A percentile compares a stretch with the other conserved stretches of the same genome.
These are phyloP conservation scores for Drosophila mauritiana DNA, from an alignment of 1,140 invertebrate genomes.

Conservation along the genomic window DNA sequence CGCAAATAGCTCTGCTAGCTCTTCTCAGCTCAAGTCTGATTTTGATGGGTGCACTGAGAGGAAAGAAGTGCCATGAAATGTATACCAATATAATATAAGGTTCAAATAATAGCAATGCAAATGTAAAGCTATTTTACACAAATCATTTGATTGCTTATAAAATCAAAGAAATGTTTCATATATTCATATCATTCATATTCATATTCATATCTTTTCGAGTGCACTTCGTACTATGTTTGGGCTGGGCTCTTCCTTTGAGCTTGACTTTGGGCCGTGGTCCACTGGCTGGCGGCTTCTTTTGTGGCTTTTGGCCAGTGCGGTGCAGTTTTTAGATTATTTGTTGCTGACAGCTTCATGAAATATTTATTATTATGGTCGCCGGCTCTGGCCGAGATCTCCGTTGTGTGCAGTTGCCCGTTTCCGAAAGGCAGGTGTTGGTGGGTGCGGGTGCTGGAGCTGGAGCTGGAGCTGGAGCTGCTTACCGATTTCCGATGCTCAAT, in stretches of 20 bases:
- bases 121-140: no score
- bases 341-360: slow-evolving; percentile 83
- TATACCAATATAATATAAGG: background rate
- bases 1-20: slow-evolving; percentile 27
- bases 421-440: slow-evolving; percentile 50
- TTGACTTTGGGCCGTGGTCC: slow-evolving; percentile 44
- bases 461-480: slow-evolving; percentile 46
- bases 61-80: background rate
- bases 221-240: slow-evolving; percentile 25
- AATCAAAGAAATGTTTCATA: no score
- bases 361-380: slow-evolving; percentile 79
- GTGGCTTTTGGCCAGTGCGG: slow-evolving; percentile 70
- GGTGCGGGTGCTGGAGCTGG: slow-evolving; percentile 44
- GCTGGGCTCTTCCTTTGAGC: slow-evolving; percentile 35
- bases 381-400: slow-evolving; percentile 30
- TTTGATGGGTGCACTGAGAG: slow-evolving; percentile 33
- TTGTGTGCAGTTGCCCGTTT: slow-evolving; percentile 5
- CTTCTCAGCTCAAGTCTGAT: slow-evolving; percentile 36
- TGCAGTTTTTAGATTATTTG: slow-evolving; percentile 81
- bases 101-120: no score
- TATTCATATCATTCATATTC: no score
- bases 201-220: background rate
- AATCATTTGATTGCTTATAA: no score
- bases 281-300: slow-evolving; percentile 68
- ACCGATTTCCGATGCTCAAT: slow-evolving; percentile 28